Evolutionary conservation across 1,140 invertebrate species (phyloP).

Genomic region (Tribolium castaneum): DNA sequence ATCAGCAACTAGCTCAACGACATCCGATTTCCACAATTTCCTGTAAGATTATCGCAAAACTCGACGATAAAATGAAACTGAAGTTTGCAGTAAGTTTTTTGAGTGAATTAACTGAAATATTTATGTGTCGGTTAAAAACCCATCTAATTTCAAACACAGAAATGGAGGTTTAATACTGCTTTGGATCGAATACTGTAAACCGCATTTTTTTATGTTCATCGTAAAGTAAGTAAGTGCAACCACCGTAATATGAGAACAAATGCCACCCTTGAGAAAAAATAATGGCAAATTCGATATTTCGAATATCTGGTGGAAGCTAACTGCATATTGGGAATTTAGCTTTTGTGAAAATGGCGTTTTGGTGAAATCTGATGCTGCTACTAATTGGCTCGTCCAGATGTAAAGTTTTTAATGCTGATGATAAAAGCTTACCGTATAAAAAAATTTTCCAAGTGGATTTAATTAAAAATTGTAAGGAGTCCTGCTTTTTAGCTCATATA

Average conservation of each 20-base stretch:
- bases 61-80: background rate
- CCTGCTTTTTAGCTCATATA: too few relatives aligned
- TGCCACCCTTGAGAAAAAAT: background rate
- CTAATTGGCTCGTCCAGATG: too few relatives aligned
- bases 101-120: background rate
- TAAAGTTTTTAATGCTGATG: too few relatives aligned
- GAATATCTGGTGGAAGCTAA: background rate
- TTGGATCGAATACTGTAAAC: background rate
- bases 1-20: background rate
- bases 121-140: background rate
- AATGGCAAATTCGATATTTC: background rate
- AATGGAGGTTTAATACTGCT: background rate
- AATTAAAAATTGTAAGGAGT: too few relatives aligned
- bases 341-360: background rate
- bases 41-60: background rate
- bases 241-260: background rate
- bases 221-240: background rate
- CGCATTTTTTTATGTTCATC: background rate
- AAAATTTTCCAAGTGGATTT: too few relatives aligned
- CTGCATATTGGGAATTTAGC: background rate
- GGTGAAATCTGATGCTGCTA: too few relatives aligned
- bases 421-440: too few relatives aligned
- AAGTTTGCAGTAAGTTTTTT: background rate
- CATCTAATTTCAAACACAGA: background rate
- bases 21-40: background rate